Base-by-base conservation (phyloP, 2,888 invertebrate genomes). In the Trissolcus brochymenae region DNA sequence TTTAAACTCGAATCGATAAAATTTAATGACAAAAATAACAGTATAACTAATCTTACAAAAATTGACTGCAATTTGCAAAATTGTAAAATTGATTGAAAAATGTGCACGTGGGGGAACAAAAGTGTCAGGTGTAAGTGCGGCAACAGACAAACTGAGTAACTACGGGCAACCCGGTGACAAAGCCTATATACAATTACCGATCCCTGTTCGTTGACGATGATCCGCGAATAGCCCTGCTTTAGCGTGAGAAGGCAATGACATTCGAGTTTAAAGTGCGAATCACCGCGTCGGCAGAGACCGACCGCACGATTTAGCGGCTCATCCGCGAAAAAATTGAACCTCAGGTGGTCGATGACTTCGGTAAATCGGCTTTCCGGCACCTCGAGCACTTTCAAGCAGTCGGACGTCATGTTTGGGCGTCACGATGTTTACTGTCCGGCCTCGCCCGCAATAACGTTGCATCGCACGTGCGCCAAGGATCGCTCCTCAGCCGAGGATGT, bases 271-370 rank as follows among this genome's bases (percentile, higher is more conserved):
- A 90, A 91, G 83, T 95, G 95, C 0, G 94, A 92, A 82, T 93
- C 92, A 0, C 95, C 95, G 6, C 92, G 91, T 59, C 91, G 88
- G 84, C 95, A 95, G 6, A 95, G 90, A 11, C 92, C 91, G n/a
- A 95, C 94, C 0, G 95, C 94, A 82, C 92, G 92, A 89, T 96
- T 96, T 54, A 96, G 91, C 0, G 96, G 95, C 87, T 96, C 96
- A 85, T 96, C 96, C 0, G 94, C 93, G 87, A 96, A 96, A 90
- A 95, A 94, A 85, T 93, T 94, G 80, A 92, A 90, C 41, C 94
- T 91, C 60, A 96, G 90, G 86, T 95, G 95, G 25, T 91, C 88
- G 76, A 96, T 92, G 57, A 95, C 94, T 25, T 80, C 92, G 25
- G 92, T 91, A 81, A 91, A 92, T 77, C 90, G 90, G 50, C 90